Evolutionary conservation across 1,140 invertebrate species (phyloP).

Genomic region (Drosophila jambulina): DNA sequence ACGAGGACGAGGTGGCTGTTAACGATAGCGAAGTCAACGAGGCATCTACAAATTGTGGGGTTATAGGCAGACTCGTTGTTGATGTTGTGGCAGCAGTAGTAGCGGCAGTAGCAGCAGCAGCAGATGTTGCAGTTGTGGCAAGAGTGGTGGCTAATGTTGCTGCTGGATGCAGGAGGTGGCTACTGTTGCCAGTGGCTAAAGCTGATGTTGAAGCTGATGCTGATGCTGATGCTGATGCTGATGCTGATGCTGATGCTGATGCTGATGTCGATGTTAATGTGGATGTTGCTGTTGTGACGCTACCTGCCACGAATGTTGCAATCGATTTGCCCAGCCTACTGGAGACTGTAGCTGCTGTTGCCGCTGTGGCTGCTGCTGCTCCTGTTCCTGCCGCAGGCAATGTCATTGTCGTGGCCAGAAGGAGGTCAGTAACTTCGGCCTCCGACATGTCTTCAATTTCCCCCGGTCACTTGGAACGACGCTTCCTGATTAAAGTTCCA

Average conservation of each 20-base stretch:
- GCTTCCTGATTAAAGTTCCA: slow-evolving; percentile 13
- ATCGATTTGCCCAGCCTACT: slow-evolving; percentile 59
- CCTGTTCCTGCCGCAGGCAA: slow-evolving; percentile 30
- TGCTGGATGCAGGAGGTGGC: slow-evolving; percentile 32
- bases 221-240: slow-evolving; percentile 24
- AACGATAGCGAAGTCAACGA: slow-evolving; percentile 80
- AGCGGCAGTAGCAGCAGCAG: neutral
- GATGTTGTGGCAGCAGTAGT: slow-evolving; percentile 1
- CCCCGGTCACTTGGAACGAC: slow-evolving; percentile 15
- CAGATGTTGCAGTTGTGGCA: slow-evolving; percentile 34
- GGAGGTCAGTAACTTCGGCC: slow-evolving; percentile 33
- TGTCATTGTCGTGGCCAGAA: slow-evolving; percentile 45
- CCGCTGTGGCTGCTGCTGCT: slow-evolving; percentile 8
- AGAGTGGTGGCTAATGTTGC: slow-evolving; percentile 29
- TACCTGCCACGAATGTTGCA: slow-evolving; percentile 55
- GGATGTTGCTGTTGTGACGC: slow-evolving; percentile 30
- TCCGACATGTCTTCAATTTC: slow-evolving; percentile 62
- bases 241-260: slow-evolving; percentile 32
- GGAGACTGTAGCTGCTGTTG: slow-evolving; percentile 16
- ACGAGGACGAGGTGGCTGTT: slow-evolving; percentile 60
- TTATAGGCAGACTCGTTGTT: slow-evolving; percentile 59
- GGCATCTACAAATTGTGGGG: slow-evolving; percentile 70
- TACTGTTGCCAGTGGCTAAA: slow-evolving; percentile 25
- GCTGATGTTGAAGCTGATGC: slow-evolving; percentile 13
- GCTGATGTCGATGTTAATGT: slow-evolving; percentile 30